phyloP scores from a whole-genome alignment of 1,140 invertebrate species.

The Glossosoma conforme region DNA sequence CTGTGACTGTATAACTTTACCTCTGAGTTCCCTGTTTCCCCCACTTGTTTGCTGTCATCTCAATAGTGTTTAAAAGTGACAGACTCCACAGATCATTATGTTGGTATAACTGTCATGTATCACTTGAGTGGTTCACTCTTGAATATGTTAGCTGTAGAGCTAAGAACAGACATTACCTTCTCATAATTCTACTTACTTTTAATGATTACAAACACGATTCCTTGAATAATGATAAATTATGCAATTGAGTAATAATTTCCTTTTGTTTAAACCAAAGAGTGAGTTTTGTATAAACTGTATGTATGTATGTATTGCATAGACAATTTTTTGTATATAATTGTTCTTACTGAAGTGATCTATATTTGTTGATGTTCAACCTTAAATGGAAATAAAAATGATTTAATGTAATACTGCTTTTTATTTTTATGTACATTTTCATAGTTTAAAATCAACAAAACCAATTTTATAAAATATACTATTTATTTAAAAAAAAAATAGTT shows the following conservation, averaged over 20 bases:
- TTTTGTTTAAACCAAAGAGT: constrained; percentile 22
- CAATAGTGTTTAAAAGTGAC: too few species aligned
- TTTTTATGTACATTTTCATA: too few species aligned
- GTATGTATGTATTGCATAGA: constrained; percentile 19
- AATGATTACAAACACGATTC: constrained; percentile 1
- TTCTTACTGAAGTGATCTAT: constrained; percentile 14
- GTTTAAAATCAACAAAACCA: too few species aligned
- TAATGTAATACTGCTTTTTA: constrained; percentile 11
- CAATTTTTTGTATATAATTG: constrained; percentile 22
- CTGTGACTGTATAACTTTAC: too few species aligned
- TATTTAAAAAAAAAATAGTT: too few species aligned
- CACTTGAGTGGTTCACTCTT: not conserved
- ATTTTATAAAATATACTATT: too few species aligned
- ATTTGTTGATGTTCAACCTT: constrained; percentile 22
- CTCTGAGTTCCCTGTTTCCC: too few species aligned
- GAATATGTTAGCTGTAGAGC: constrained; percentile 3
- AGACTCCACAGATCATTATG: too few species aligned
- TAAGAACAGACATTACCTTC: not conserved
- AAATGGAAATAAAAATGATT: constrained; percentile 19
- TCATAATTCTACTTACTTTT: not conserved
- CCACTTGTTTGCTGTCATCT: too few species aligned
- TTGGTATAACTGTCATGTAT: not conserved
- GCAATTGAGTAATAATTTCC: constrained; percentile 8
- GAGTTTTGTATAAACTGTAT: constrained; percentile 18
- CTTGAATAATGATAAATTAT: constrained; percentile 1